Evolutionary conservation across 1,140 invertebrate genomes (phyloP).

Genomic region (Ceratitis capitata): DNA sequence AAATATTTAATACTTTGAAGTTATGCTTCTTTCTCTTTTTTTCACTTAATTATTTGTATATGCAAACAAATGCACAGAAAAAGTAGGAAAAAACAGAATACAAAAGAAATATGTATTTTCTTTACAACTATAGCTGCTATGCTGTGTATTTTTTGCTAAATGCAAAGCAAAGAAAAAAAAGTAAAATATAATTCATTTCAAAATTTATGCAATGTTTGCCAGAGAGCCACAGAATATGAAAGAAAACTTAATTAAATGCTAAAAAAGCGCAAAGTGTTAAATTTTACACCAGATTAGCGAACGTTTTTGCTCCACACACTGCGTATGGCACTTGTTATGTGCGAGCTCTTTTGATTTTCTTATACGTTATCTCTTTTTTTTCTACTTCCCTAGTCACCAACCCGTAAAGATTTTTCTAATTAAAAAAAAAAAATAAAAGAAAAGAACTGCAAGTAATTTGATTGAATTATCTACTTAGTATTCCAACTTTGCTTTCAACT

Average conservation of each 20-base stretch:
- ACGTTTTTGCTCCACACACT: not conserved
- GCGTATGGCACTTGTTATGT: not conserved
- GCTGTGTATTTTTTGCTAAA: not conserved
- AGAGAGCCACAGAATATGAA: not conserved
- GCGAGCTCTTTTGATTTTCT: not conserved
- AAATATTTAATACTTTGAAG: not conserved
- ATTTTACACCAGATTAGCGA: not conserved
- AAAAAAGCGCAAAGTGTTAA: not conserved
- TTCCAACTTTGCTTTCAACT: conserved; percentile 29
- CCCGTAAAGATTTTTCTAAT: not conserved
- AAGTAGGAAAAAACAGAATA: too few relatives aligned
- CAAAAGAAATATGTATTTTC: not conserved
- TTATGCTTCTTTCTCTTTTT: not conserved
- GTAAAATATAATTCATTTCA: not conserved
- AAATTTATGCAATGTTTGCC: not conserved
- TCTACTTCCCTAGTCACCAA: not conserved
- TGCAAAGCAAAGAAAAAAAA: not conserved
- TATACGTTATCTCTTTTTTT: not conserved
- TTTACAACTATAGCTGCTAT: not conserved
- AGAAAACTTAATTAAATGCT: not conserved
- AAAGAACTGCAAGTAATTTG: too few relatives aligned
- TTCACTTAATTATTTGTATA: not conserved
- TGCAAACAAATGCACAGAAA: not conserved
- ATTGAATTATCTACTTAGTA: too few relatives aligned
- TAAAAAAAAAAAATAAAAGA: too few relatives aligned